Evolutionary conservation across 2,113 vertebrate genomes (phyloP).

Genomic region (Mormoops blainvillei): DNA sequence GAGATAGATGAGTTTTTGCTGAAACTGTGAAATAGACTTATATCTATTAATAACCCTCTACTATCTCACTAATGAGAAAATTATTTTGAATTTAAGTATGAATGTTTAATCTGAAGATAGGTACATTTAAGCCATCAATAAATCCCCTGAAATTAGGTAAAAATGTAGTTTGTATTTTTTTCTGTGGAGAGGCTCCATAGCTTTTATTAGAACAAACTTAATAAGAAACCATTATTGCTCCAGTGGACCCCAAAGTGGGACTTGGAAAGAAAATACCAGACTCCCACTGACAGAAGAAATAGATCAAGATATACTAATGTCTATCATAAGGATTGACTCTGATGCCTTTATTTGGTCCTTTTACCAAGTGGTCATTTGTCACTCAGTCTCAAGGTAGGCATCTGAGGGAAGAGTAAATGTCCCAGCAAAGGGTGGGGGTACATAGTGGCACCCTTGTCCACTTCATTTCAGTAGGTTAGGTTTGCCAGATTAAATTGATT

Average conservation of each 20-base stretch:
- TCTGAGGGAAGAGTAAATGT: background rate
- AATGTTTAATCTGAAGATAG: background rate
- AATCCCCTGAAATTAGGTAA: background rate
- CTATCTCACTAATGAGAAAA: background rate
- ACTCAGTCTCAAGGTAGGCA: background rate
- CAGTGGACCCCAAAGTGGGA: background rate
- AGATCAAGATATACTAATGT: background rate
- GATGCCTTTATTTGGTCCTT: background rate
- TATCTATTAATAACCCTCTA: background rate
- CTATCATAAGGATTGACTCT: background rate
- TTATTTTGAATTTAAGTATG: background rate
- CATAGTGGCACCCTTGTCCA: no score
- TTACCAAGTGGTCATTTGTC: background rate
- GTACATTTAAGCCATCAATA: background rate
- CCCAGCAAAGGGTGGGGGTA: fast-evolving
- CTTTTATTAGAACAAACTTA: background rate
- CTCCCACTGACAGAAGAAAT: background rate
- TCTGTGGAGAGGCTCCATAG: background rate
- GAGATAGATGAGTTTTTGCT: background rate
- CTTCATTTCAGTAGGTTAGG: background rate
- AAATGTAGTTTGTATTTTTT: background rate
- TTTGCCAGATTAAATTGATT: background rate
- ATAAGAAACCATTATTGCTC: background rate
- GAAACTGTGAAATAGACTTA: background rate
- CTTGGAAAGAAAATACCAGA: background rate